Evolutionary conservation across 2,888 invertebrate species (phyloP).

Genomic region (Himalopsyche japonica): DNA sequence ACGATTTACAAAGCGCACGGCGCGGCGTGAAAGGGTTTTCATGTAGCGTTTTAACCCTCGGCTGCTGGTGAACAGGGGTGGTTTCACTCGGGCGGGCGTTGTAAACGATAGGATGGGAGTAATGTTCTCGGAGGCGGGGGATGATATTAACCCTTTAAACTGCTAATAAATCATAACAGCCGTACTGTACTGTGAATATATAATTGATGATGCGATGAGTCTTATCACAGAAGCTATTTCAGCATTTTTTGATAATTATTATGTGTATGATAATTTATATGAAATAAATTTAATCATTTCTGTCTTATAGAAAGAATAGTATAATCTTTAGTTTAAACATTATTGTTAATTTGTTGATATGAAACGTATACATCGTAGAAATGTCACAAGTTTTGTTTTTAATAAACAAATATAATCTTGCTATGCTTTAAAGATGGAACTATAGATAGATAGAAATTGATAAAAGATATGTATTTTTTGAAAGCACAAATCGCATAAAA

Average conservation of each 20-base stretch:
- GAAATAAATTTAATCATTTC: neutral
- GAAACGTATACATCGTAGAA: no score
- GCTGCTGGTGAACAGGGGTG: slow-evolving; percentile 2
- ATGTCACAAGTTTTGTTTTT: no score
- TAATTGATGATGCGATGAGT: neutral
- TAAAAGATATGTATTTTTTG: no score
- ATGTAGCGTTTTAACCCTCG: slow-evolving; percentile 22
- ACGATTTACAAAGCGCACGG: neutral
- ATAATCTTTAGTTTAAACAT: no score
- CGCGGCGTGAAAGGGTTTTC: slow-evolving; percentile 22
- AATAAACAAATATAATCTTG: no score
- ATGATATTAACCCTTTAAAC: neutral
- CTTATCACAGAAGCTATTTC: neutral
- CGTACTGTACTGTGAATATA: neutral
- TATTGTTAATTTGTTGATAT: no score
- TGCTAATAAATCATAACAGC: neutral
- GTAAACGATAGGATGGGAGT: neutral
- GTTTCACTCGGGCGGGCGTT: neutral
- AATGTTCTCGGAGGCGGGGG: neutral
- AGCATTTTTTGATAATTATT: neutral
- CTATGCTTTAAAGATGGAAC: no score
- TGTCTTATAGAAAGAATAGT: no score
- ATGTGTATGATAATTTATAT: neutral
- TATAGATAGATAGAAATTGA: no score
- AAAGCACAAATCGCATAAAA: no score